Base-by-base conservation (phyloP, 2,888 invertebrate genomes). In the Meloe dianella region DNA sequence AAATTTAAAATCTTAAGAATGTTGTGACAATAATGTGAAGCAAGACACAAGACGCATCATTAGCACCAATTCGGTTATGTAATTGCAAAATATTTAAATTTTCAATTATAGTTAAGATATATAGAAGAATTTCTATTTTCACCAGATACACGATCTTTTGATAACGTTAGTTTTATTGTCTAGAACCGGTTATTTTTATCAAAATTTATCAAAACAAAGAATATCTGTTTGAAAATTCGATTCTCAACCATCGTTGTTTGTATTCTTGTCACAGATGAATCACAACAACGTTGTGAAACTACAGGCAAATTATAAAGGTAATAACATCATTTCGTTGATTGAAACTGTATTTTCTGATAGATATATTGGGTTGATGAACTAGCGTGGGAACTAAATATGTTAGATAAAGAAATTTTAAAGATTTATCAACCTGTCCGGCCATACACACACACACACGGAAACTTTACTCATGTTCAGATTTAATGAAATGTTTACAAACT, bases 361-460 rank as follows among this genome's bases (percentile, higher is more conserved):
- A n/a, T 57, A 20, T 29, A 67, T 70, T 73, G 69, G 69, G 67
- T 67, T 41, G 69, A 72, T 59, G 69, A 66, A 62, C 63, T n/a
- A 64, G 60, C 75, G 75, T 75, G 75, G 74, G 75, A 75, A 75
- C 74, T 68, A 57, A 65, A 63, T 69, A 61, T 69, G 72, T 69
- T 64, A 73, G n/a, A n/a, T 73, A 73, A 73, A 75, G 76, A 75
- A 75, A 74, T 74, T 71, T 68, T 22, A 41, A 66, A 71, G 71
- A 72, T 74, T 72, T 74, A 74, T 74, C 66, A 68, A 69, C 66
- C 69, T 67, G 70, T 66, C 71, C 62, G 63, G 51, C 32, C 57
- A 61, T n/a, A n/a, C n/a, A n/a, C n/a, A n/a, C n/a, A n/a, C n/a
- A n/a, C n/a, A 64, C 64, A 51, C 57, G 63, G 61, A 61, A 64